Evolutionary conservation across 2,797 vertebrate genomes (phyloP).

Genomic region (Megalops cyprinoides): DNA sequence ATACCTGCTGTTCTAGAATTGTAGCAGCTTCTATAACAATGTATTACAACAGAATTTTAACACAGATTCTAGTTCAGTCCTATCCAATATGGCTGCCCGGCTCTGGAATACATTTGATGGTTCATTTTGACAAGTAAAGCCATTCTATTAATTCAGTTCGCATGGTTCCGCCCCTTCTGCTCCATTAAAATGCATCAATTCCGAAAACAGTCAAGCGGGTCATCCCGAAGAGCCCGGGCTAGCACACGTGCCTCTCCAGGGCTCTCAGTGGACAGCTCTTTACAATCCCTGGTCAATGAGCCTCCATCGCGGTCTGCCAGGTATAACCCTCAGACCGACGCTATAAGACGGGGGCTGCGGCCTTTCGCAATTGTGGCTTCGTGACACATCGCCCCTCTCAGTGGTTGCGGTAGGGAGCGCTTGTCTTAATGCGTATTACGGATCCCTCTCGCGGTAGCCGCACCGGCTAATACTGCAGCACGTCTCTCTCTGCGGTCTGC

Average conservation of each 20-base stretch:
- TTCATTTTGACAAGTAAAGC: neutral
- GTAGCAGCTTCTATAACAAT: no score
- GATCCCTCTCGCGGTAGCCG: conserved; percentile 56
- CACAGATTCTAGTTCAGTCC: no score
- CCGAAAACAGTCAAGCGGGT: conserved; percentile 48
- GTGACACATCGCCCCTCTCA: conserved; percentile 66
- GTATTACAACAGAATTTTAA: no score
- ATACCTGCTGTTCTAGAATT: no score
- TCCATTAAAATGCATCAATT: conserved; percentile 54
- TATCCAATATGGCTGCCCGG: no score
- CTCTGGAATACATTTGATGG: no score
- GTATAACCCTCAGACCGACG: conserved; percentile 63
- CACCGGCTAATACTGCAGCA: neutral
- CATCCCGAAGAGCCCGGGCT: conserved; percentile 54
- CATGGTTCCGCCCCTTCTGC: neutral
- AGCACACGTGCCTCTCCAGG: conserved; percentile 42
- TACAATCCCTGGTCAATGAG: conserved; percentile 65
- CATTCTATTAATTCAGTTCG: neutral
- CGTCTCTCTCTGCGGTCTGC: neutral
- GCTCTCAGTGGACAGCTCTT: conserved; percentile 50
- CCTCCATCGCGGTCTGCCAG: conserved; percentile 69
- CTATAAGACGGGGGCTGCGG: conserved; percentile 38
- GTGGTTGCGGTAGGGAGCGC: conserved; percentile 59
- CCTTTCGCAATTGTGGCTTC: conserved; percentile 67
- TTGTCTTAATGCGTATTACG: conserved; percentile 68